phyloP scores from a whole-genome alignment of 2,113 vertebrate species.

The Ictidomys tridecemlineatus region DNA sequence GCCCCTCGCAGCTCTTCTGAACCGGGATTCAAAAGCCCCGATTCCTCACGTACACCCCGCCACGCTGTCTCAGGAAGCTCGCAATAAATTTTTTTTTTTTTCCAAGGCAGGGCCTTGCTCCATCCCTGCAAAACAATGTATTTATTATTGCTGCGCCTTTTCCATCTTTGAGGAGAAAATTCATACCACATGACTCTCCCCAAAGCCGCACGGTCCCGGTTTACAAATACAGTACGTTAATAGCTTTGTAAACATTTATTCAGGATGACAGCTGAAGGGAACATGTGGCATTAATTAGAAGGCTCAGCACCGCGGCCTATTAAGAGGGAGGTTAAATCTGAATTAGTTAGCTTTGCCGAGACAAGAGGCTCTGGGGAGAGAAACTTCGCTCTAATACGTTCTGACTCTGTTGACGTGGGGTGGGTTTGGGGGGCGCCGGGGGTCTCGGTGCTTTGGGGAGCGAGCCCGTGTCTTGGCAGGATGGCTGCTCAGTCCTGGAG shows the following conservation, averaged over 20 bases:
- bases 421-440: slow-evolving; percentile 69
- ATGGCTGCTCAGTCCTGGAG: not conserved
- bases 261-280: slow-evolving; percentile 91
- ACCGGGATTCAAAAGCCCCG: not conserved
- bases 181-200: slow-evolving; percentile 89
- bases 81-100: slow-evolving; percentile 80
- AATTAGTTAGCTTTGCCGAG: slow-evolving; percentile 89
- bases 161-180: slow-evolving; percentile 90
- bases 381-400: slow-evolving; percentile 85
- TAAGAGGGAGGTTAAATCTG: slow-evolving; percentile 89
- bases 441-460: not conserved
- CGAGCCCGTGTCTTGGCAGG: not conserved
- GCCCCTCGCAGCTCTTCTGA: not conserved
- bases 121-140: slow-evolving; percentile 87
- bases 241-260: slow-evolving; percentile 94
- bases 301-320: slow-evolving; percentile 88
- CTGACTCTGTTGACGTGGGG: slow-evolving; percentile 85
- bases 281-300: slow-evolving; percentile 93
- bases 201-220: slow-evolving; percentile 87
- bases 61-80: slow-evolving; percentile 82
- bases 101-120: slow-evolving; percentile 84
- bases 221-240: slow-evolving; percentile 93
- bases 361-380: slow-evolving; percentile 87
- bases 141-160: slow-evolving; percentile 87
- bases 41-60: slow-evolving; percentile 65